Percentiles rank a stretch among this genome's conserved stretches.
These are phyloP conservation scores for Brachionus sp. DNA, from an alignment of 1,140 invertebrate genomes.

Conservation along the genomic window DNA sequence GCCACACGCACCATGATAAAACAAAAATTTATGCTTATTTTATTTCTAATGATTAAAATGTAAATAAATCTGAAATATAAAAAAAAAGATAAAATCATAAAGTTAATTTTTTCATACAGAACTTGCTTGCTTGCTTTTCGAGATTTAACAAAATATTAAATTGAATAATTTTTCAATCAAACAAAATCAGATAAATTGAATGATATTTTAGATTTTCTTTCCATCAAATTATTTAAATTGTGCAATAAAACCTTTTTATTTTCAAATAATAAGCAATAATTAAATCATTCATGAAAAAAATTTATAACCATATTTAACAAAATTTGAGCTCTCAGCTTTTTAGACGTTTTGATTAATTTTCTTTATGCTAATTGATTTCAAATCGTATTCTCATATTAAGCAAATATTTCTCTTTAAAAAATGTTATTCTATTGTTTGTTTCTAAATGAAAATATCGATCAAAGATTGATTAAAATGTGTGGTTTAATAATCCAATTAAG, in stretches of 20 bases:
- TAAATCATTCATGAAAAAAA: neutral
- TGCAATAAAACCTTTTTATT: neutral
- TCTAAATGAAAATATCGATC: too few species aligned
- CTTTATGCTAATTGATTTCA: neutral
- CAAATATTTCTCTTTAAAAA: neutral
- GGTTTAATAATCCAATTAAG: too few species aligned
- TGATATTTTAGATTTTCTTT: neutral
- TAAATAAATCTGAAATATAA: neutral
- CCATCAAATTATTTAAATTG: neutral
- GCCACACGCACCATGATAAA: neutral
- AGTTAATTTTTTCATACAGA: too few species aligned
- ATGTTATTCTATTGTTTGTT: too few species aligned
- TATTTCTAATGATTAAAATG: neutral
- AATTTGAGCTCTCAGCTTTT: neutral
- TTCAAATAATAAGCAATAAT: neutral
- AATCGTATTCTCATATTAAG: neutral
- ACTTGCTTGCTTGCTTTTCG: too few species aligned
- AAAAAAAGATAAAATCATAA: neutral
- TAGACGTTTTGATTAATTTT: neutral
- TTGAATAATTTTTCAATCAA: too few species aligned
- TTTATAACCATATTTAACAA: neutral
- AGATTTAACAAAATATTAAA: too few species aligned
- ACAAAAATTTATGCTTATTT: neutral
- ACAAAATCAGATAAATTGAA: neutral
- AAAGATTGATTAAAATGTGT: too few species aligned